Evolutionary conservation across 2,888 invertebrate genomes (phyloP).

Genomic region (Agrypnus murinus): DNA sequence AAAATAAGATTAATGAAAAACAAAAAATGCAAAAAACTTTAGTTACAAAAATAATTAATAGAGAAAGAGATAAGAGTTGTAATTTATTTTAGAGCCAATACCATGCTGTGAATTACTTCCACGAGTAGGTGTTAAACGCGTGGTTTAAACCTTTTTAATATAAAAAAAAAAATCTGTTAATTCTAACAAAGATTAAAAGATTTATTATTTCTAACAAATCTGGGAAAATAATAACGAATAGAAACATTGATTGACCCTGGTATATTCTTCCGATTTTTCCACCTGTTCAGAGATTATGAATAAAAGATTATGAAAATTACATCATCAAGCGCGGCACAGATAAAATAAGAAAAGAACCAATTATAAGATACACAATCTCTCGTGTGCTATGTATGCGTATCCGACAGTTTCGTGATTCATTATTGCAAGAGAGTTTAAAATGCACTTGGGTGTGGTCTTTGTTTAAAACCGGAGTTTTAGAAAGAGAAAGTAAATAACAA

Average conservation of each 20-base stretch:
- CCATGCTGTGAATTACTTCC: not conserved
- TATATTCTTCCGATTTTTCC: slow-evolving; percentile 15
- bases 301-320: slow-evolving; percentile 13
- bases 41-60: too few relatives aligned
- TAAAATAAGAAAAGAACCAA: slow-evolving; percentile 12
- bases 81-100: not conserved
- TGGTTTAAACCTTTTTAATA: too few relatives aligned
- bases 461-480: slow-evolving; percentile 12
- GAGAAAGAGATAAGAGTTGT: too few relatives aligned
- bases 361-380: slow-evolving; percentile 17
- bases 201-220: too few relatives aligned
- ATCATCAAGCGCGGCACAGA: slow-evolving; percentile 25
- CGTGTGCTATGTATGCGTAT: slow-evolving; percentile 22
- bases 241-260: too few relatives aligned
- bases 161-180: too few relatives aligned
- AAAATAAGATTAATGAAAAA: too few relatives aligned
- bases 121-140: not conserved
- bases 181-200: too few relatives aligned
- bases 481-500: slow-evolving; percentile 34
- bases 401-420: slow-evolving; percentile 36
- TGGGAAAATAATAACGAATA: too few relatives aligned
- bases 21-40: too few relatives aligned
- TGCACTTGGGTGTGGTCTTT: slow-evolving; percentile 27
- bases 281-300: slow-evolving; percentile 6
- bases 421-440: slow-evolving; percentile 22